Conservation (phyloP, 2,113 vertebrate genomes). For the Jaculus jaculus region DNA sequence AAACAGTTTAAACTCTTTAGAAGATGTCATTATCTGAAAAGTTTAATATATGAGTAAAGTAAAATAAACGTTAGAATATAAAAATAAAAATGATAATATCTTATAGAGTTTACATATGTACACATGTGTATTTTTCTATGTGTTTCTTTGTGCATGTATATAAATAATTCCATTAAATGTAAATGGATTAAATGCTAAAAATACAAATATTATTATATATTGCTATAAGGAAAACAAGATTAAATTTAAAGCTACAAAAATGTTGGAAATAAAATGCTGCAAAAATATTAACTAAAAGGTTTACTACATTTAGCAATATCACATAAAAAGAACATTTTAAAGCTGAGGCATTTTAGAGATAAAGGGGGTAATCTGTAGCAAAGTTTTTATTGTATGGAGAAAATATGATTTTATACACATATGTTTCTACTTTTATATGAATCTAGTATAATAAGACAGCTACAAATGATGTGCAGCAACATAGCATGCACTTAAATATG, state of each 20-base stretch:
- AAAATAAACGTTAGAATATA: neutral
- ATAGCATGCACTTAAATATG: neutral
- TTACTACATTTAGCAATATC: neutral
- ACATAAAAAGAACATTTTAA: constrained; percentile 14
- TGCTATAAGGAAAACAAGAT: neutral
- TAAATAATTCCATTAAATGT: neutral
- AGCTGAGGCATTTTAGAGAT: neutral
- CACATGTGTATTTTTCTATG: neutral
- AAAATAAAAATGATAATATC: neutral
- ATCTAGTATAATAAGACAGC: neutral
- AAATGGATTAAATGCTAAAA: neutral
- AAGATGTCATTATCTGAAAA: neutral
- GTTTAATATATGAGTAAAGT: neutral
- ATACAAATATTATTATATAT: neutral
- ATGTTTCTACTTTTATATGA: neutral
- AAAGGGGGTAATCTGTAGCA: neutral
- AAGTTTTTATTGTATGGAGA: neutral
- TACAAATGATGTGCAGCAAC: neutral
- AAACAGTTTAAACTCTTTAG: neutral
- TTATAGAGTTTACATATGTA: neutral
- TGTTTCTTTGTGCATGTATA: neutral
- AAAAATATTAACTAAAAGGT: neutral
- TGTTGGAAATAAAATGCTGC: neutral
- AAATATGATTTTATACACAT: neutral
- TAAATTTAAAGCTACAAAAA: neutral